phyloP scores from a whole-genome alignment of 1,140 invertebrate species.

The Drosophila paulistorum region DNA sequence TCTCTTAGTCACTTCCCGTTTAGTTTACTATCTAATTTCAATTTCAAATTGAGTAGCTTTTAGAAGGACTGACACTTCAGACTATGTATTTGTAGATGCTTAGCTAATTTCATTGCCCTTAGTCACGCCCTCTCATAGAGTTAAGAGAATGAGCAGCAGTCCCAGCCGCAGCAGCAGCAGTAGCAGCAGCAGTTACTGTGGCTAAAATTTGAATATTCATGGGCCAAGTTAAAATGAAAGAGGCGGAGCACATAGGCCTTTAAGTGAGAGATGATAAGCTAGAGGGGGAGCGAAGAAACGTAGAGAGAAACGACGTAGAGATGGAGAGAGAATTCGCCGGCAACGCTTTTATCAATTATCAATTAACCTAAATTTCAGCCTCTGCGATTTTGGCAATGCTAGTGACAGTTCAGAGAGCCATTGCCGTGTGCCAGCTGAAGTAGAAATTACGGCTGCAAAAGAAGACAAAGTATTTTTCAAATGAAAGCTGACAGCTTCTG shows the following conservation, averaged over 20 bases:
- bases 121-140: slow-evolving; percentile 23
- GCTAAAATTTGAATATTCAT: slow-evolving; percentile 61
- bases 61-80: slow-evolving; percentile 41
- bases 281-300: neutral
- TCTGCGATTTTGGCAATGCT: slow-evolving; percentile 71
- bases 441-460: slow-evolving; percentile 46
- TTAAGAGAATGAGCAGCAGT: slow-evolving; percentile 41
- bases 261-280: neutral
- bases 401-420: slow-evolving; percentile 31
- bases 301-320: neutral
- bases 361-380: slow-evolving; percentile 78
- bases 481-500: slow-evolving; percentile 54
- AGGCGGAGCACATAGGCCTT: neutral
- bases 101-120: slow-evolving; percentile 69
- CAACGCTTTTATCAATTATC: slow-evolving; percentile 76
- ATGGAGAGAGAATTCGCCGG: slow-evolving; percentile 7
- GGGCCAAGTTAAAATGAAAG: slow-evolving; percentile 50
- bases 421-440: slow-evolving; percentile 57
- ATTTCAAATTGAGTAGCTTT: slow-evolving; percentile 32
- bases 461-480: slow-evolving; percentile 68
- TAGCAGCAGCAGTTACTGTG: slow-evolving; percentile 22
- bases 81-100: slow-evolving; percentile 60
- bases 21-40: slow-evolving; percentile 38
- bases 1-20: neutral
- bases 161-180: slow-evolving; percentile 7